phyloP scores from a whole-genome alignment of 2,113 vertebrate species.

The Malurus melanocephalus region DNA sequence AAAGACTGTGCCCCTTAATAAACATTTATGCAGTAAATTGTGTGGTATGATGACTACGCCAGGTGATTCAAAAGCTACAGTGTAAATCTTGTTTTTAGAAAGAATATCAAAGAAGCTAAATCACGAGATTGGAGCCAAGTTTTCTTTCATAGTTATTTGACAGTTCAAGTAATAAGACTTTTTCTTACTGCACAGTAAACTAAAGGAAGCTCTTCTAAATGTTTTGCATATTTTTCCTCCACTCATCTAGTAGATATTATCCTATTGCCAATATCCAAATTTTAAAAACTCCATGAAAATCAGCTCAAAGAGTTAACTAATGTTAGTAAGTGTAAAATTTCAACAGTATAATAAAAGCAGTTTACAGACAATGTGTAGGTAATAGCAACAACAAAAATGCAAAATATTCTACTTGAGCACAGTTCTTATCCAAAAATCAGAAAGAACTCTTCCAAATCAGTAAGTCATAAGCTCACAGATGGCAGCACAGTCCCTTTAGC shows the following conservation, averaged over 20 bases:
- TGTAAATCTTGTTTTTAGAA: background rate
- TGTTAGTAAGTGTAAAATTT: background rate
- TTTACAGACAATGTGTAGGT: background rate
- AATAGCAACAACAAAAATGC: background rate
- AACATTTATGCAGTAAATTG: background rate
- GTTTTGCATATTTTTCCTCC: background rate
- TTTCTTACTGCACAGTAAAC: background rate
- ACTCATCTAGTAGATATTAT: background rate
- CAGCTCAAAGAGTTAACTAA: background rate
- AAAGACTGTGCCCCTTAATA: background rate
- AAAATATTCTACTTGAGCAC: background rate
- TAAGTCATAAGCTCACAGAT: background rate
- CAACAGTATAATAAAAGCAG: background rate
- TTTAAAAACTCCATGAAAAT: background rate
- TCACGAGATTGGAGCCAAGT: background rate
- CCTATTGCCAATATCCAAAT: background rate
- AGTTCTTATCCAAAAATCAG: background rate
- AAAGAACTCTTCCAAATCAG: background rate
- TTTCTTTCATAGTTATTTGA: background rate
- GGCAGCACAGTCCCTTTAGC: background rate
- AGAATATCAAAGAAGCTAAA: background rate
- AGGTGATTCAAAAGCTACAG: background rate
- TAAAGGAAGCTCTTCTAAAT: background rate
- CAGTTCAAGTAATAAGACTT: background rate
- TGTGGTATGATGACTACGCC: background rate